Percentiles rank a stretch among this genome's conserved stretches.
Evolutionary conservation across 2,888 invertebrate genomes (phyloP).

Genomic region (Ptychoptera contaminata): DNA sequence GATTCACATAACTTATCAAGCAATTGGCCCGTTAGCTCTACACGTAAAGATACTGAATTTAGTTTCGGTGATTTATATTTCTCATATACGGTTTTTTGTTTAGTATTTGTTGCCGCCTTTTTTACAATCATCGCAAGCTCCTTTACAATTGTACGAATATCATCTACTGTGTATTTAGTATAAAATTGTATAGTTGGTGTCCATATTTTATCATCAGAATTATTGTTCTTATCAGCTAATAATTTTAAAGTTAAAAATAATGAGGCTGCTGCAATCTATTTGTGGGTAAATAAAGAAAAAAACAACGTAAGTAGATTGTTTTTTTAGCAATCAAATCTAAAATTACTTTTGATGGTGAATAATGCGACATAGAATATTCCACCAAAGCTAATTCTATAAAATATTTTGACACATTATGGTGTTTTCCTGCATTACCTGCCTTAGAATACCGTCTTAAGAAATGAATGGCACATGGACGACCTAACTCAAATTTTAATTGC

Average conservation of each 20-base stretch:
- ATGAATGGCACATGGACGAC: slow-evolving; percentile 73
- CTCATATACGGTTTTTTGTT: no score
- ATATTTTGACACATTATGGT: slow-evolving; percentile 77
- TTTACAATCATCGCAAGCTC: slow-evolving; percentile 53
- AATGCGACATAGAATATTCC: slow-evolving; percentile 63
- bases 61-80: no score
- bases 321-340: slow-evolving; percentile 37
- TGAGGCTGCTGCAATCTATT: slow-evolving; percentile 26
- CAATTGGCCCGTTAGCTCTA: no score
- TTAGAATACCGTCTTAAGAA: slow-evolving; percentile 70
- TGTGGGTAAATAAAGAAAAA: slow-evolving; percentile 1
- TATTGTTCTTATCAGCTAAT: slow-evolving; percentile 20
- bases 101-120: slow-evolving; percentile 37
- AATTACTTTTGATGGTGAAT: slow-evolving; percentile 69
- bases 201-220: slow-evolving; percentile 43
- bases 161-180: slow-evolving; percentile 52
- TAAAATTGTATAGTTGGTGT: slow-evolving; percentile 58
- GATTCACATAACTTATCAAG: no score
- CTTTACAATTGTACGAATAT: slow-evolving; percentile 50
- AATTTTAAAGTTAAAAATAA: slow-evolving; percentile 25
- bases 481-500: slow-evolving; percentile 29
- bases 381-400: slow-evolving; percentile 71
- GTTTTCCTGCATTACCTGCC: slow-evolving; percentile 42
- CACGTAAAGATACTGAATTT: no score
- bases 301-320: background rate